Conservation (phyloP, 1,140 invertebrate species). For the Drosophila carrolli region DNA sequence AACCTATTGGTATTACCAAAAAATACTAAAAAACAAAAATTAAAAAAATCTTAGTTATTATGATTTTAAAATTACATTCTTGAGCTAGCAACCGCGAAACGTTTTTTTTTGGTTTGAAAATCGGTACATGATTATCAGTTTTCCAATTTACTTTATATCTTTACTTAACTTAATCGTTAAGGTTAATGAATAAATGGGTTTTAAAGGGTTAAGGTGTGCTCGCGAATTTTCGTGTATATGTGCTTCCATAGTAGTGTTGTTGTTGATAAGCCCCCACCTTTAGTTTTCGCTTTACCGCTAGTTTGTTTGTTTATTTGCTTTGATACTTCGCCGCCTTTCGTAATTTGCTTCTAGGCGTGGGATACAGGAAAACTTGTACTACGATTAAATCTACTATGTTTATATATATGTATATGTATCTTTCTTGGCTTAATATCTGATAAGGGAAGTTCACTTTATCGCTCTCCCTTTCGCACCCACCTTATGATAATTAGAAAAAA, state of each 20-base stretch:
- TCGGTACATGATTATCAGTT: too few species aligned
- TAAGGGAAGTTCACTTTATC: neutral
- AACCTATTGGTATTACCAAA: too few species aligned
- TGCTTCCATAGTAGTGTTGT: constrained; percentile 1
- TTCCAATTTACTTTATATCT: too few species aligned
- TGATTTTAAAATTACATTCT: too few species aligned
- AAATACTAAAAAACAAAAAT: too few species aligned
- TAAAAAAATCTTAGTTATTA: too few species aligned
- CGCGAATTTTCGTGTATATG: neutral
- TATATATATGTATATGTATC: neutral
- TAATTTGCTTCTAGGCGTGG: neutral
- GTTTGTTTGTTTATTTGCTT: constrained; percentile 18
- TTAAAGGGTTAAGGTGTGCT: neutral
- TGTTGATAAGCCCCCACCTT: neutral
- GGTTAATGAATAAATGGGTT: too few species aligned
- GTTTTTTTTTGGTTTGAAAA: too few species aligned
- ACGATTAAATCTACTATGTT: neutral
- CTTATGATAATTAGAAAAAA: constrained; percentile 4
- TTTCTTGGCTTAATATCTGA: neutral
- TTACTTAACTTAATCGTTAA: too few species aligned
- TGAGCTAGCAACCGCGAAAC: too few species aligned
- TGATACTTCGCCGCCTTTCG: constrained; percentile 8
- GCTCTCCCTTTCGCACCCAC: constrained; percentile 2
- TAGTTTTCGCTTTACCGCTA: constrained; percentile 1
- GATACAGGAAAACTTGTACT: neutral